Conservation (phyloP, 2,888 invertebrate species). For the Barypeithes pellucidus region DNA sequence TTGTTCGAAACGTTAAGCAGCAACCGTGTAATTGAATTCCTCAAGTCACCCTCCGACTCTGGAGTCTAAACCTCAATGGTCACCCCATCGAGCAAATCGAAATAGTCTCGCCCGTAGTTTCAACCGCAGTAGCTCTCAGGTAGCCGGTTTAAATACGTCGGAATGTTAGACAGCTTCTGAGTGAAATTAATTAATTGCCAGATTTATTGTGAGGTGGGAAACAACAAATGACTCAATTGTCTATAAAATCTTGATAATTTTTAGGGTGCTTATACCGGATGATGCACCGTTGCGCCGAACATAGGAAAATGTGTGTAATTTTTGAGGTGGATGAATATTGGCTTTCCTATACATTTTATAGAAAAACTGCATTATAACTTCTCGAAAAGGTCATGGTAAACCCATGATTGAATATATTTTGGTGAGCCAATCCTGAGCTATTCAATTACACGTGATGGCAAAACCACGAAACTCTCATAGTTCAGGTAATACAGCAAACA, state of each 20-base stretch:
- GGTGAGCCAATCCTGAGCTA: too few species aligned
- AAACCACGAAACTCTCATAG: too few species aligned
- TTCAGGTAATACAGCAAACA: too few species aligned
- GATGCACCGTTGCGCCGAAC: too few species aligned
- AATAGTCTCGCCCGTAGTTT: constrained; percentile 21
- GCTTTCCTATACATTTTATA: too few species aligned
- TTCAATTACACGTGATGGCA: too few species aligned
- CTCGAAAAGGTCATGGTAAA: too few species aligned
- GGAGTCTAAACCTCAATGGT: constrained; percentile 23
- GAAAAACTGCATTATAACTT: too few species aligned
- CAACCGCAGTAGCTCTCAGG: constrained; percentile 18
- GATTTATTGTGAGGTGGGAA: constrained; percentile 1
- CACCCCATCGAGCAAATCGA: constrained; percentile 22
- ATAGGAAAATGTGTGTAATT: too few species aligned
- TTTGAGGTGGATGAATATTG: too few species aligned
- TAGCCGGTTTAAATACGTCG: constrained; percentile 14
- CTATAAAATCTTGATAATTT: not conserved
- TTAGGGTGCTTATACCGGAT: too few species aligned
- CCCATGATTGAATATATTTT: too few species aligned
- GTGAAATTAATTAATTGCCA: constrained; percentile 17
- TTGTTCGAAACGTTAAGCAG: not conserved
- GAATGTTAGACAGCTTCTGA: constrained; percentile 15
- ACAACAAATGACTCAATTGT: not conserved
- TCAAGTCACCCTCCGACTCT: constrained; percentile 14
- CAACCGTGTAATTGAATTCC: constrained; percentile 18